Evolutionary conservation across 1,140 invertebrate species (phyloP), one percentile per base, ranked within the genome.

Genomic region (Drosophila triauraria): DNA sequence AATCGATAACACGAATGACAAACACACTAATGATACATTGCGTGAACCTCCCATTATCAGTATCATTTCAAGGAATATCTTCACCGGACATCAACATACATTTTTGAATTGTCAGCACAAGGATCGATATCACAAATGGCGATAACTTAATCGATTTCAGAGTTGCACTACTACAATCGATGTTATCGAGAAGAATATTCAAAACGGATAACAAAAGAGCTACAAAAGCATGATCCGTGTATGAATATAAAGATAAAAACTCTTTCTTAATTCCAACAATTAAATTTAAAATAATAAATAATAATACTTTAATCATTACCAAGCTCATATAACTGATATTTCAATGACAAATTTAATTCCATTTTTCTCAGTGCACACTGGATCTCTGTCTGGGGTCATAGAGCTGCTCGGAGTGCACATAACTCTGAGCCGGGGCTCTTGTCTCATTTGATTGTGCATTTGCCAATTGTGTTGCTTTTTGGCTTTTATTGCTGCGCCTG

Each of bases 371-470:
- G 67, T 70, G 62, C 67, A 35, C 40, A 43, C 63, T 78, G 75
- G 48, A 57, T 46, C 50, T 70, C 20, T 42, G 54, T 47, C 70
- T 87, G 78, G 83, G 83, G 83, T 88, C 84, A 83, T 58, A 77
- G 72, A 54, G 84, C 76, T 80, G 74, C 57, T 50, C 63, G 59
- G 72, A 88, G 80, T 88, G 84, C 83, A 74, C 84, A 87, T 87
- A 87, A 83, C 84, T 87, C 80, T 25, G 38, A 23, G 63, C 44
- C 58, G 65, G 61, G 65, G 54, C 80, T 78, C 83, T 83, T 88
- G 75, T 82, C 77, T 62, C 83, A 87, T 88, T 87, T 88, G 72
- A 88, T 88, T 87, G 81, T 83, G 68, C 74, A 70, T 76, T 87
- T 82, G 82, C 84, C 83, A 88, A 84, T 87, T 88, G 81, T 72